These are phyloP conservation scores for Otocyon megalotis DNA, from an alignment of 2,113 vertebrate species.

Conservation along the genomic window DNA sequence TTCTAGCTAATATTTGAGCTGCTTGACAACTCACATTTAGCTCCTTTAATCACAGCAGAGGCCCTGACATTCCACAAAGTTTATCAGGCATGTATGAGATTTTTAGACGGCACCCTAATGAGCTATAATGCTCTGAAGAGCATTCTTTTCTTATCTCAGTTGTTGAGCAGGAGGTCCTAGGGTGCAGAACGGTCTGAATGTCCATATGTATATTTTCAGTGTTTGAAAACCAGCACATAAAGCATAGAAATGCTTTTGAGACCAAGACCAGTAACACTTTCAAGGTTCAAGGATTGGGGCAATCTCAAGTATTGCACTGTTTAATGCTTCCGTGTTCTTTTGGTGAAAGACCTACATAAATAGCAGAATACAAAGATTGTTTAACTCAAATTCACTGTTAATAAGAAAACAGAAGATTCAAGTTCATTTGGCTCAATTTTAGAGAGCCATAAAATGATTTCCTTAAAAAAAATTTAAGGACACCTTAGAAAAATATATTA, in stretches of 20 bases:
- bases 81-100: background rate
- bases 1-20: background rate
- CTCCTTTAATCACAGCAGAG: background rate
- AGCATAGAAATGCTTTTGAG: background rate
- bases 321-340: background rate
- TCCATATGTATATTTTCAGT: background rate
- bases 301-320: background rate
- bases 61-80: background rate
- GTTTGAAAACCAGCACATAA: background rate
- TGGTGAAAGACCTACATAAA: background rate
- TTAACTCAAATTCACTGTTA: background rate
- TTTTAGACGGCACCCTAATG: background rate
- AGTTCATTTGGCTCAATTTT: background rate
- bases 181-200: background rate
- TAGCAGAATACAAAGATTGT: background rate
- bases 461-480: background rate
- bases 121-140: background rate
- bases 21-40: background rate
- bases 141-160: conserved; percentile 32
- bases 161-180: background rate
- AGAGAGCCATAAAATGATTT: background rate
- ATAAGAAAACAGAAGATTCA: background rate
- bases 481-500: background rate
- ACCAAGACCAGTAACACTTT: background rate
- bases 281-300: background rate